Conservation (phyloP, 2,113 vertebrate genomes). For the Macquaria australasica region DNA sequence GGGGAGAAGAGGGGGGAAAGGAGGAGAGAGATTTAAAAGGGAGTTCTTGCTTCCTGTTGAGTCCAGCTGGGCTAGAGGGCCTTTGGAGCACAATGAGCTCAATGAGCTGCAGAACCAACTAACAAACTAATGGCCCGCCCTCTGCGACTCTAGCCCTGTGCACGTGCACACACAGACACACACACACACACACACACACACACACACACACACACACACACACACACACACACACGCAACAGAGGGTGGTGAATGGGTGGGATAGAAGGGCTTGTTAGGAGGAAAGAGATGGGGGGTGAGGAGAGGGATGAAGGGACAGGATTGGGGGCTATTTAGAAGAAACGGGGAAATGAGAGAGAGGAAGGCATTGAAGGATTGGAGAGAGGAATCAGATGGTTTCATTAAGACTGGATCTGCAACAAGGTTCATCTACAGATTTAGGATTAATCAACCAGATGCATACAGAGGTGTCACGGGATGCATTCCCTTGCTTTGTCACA, state of each 20-base stretch:
- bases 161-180: constrained; percentile 30
- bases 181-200: constrained; percentile 23
- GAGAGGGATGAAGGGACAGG: constrained; percentile 35
- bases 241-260: constrained; percentile 60
- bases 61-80: constrained; percentile 79
- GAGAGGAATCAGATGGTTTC: constrained; percentile 32
- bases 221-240: constrained; percentile 42
- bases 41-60: constrained; percentile 74
- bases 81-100: constrained; percentile 78
- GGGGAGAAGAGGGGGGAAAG: constrained; percentile 28
- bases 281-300: constrained; percentile 38
- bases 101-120: constrained; percentile 80
- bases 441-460: constrained; percentile 32
- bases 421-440: constrained; percentile 21
- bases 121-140: constrained; percentile 79
- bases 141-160: constrained; percentile 41
- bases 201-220: constrained; percentile 9
- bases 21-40: constrained; percentile 62
- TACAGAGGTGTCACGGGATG: constrained; percentile 8
- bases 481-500: constrained; percentile 35
- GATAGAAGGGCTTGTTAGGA: constrained; percentile 56
- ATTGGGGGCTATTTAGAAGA: constrained; percentile 54
- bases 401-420: neutral
- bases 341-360: constrained; percentile 33
- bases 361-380: constrained; percentile 35